Evolutionary conservation across 2,888 invertebrate species (phyloP).

Genomic region (Adineta ricciae): DNA sequence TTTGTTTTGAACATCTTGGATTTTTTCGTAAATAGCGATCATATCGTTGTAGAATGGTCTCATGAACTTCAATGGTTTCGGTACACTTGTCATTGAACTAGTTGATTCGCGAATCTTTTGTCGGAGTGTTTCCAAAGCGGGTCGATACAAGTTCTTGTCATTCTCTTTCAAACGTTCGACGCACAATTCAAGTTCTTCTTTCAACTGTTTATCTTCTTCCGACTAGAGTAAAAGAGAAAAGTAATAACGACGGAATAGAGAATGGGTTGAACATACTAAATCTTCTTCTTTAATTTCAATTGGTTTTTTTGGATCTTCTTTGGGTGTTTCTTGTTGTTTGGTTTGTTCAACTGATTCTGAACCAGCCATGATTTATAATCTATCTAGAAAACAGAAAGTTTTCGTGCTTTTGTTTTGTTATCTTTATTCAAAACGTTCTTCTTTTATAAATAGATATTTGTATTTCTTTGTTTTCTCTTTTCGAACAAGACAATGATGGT

Average conservation of each 20-base stretch:
- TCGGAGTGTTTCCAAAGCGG: constrained; percentile 76
- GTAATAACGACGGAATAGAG: background rate
- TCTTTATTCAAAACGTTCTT: background rate
- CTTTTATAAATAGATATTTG: background rate
- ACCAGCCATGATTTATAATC: background rate
- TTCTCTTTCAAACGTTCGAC: constrained; percentile 69
- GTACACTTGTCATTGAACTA: constrained; percentile 98
- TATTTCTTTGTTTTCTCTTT: background rate
- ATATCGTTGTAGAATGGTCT: constrained; percentile 77
- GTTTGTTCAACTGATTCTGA: background rate
- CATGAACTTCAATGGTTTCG: constrained; percentile 91
- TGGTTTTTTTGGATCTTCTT: constrained; percentile 14
- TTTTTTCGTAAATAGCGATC: constrained; percentile 73
- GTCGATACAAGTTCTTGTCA: constrained; percentile 65
- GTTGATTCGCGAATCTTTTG: constrained; percentile 86
- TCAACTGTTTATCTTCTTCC: constrained; percentile 81
- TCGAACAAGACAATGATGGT: background rate
- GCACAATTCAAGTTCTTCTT: constrained; percentile 79
- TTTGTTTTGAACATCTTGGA: constrained; percentile 65
- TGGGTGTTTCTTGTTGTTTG: background rate
- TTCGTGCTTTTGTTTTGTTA: background rate
- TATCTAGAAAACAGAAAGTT: background rate
- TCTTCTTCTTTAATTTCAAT: constrained; percentile 22
- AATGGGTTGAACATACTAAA: background rate
- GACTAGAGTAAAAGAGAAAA: constrained; percentile 55